Evolutionary conservation across 2,113 vertebrate genomes (phyloP), one percentile per base, ranked within the genome.

Genomic region (Sinocyclocheilus rhinocerous): DNA sequence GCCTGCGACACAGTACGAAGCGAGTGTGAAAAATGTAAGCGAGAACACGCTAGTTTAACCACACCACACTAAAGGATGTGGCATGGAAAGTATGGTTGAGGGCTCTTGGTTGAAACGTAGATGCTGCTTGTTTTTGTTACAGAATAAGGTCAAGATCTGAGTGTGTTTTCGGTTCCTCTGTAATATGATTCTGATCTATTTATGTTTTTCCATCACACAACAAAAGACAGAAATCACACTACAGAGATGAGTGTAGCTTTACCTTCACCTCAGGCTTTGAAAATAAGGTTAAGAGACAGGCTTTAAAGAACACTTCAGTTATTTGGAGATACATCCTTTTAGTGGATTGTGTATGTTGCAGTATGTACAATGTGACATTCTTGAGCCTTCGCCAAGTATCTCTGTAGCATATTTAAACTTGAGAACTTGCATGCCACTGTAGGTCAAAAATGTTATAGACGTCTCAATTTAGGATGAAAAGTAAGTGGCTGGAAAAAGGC

Each of bases 61-160:
- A 88, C 87, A 90, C 86, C 55, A 83, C 89, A 88, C 52, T n/a
- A 91, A 89, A 92, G 93, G 92, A 93, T 91, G 92, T 92, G 90
- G 91, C 86, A 73, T 83, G 88, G 89, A 92, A 91, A 90, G 86
- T 84, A 87, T 87, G 87, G 85, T 85, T 75, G 76, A 72, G 82
- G 42, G 42, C 42, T 45, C 42, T 45, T 10, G 42, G 42, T 45
- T 75, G 65, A 73, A 77, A 61, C 50, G 82, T 76, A 48, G 26
- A 61, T 76, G 26, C 20, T 80, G 82, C 61, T 69, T 76, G 72
- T 78, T 81, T 59, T 42, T 39, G 10, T 61, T 77, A 22, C 20
- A 87, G 83, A 89, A 87, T 65, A 83, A 89, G 78, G 77, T 87
- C 83, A 78, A 73, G 24, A 9, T 2, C 12, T 50, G 73, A 65